Base-by-base conservation (phyloP, 2,797 vertebrate species). In the Ataeniobius toweri region DNA sequence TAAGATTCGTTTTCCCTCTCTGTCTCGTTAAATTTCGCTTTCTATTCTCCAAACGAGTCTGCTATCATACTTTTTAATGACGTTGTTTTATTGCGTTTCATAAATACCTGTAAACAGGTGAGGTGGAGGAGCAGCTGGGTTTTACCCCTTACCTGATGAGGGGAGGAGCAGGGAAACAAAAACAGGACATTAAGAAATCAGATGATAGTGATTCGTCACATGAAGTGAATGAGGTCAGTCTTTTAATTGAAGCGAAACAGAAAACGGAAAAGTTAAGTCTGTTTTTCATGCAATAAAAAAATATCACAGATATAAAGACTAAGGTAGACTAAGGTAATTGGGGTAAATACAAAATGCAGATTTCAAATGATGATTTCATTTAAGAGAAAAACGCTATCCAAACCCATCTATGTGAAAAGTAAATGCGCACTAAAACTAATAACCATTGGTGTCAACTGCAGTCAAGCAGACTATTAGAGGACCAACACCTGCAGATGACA, bases 1-100 rank as follows among this genome's bases (percentile, higher is more conserved):
- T 80, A 46, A 80, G 50, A 71, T 89, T 92, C 80, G 81, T 84
- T 92, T 92, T 85, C 73, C 88, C 1, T 2, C 24, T 36, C 28
- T 0, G n/a, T 0, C 6, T 16, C 9, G 0, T 6, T 12, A 14
- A 67, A 5, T 85, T 91, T 93, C 85, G 31, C 50, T 93, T 92
- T 90, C 89, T 3, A 76, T 69, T 90, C 83, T 87, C 82, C 78
- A 0, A 41, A 58, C 46, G 1, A 85, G 31, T 5, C 36, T 1
- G 39, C 26, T 5, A 0, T 4, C 50, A 20, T 18, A 51, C 3
- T 39, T 56, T 75, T 50, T 53, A 36, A 31, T 76, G n/a, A 73
- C n/a, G 16, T 4, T 2, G 22, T 14, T 8, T 26, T 1, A 48
- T 24, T 55, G 22, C 7, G 24, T 7, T 24, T 18, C 6, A 41